Conservation (phyloP, 92 coral and sea anemone genomes). For the Ricordea florida region DNA sequence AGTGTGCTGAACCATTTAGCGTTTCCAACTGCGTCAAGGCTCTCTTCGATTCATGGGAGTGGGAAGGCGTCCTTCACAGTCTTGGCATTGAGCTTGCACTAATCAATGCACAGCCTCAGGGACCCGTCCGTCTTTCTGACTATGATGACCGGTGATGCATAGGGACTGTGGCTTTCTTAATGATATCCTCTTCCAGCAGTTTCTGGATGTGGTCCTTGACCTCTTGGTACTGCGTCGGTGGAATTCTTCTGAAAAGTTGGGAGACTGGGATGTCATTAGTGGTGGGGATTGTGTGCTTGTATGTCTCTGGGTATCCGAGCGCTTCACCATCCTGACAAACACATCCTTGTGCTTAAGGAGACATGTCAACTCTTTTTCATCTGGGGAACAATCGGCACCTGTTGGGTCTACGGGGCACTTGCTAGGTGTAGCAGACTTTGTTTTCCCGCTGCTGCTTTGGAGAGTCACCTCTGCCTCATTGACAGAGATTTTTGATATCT, state of each 20-base stretch:
- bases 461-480: slow-evolving; percentile 40
- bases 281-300: slow-evolving; percentile 54
- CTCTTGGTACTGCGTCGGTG: slow-evolving; percentile 29
- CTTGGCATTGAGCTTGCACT: slow-evolving; percentile 43
- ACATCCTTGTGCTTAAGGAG: slow-evolving; percentile 28
- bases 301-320: slow-evolving; percentile 46
- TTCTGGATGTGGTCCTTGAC: slow-evolving; percentile 17
- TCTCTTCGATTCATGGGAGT: slow-evolving; percentile 37
- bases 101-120: slow-evolving; percentile 31
- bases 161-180: slow-evolving; percentile 35
- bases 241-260: slow-evolving; percentile 23
- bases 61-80: slow-evolving; percentile 50
- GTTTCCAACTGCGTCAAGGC: slow-evolving; percentile 44
- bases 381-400: slow-evolving; percentile 24
- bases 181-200: slow-evolving; percentile 11
- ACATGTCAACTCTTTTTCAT: slow-evolving; percentile 33
- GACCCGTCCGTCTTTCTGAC: slow-evolving; percentile 20
- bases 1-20: slow-evolving; percentile 49
- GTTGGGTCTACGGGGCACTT: slow-evolving; percentile 51
- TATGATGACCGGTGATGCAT: slow-evolving; percentile 25
- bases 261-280: slow-evolving; percentile 14
- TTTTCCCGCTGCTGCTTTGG: slow-evolving; percentile 7
- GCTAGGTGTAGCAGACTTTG: background rate
- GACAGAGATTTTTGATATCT: slow-evolving; percentile 15
- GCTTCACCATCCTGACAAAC: slow-evolving; percentile 37